These are phyloP conservation scores for Conops quadrifasciatus DNA, from an alignment of 2,888 invertebrate genomes.

Conservation along the genomic window DNA sequence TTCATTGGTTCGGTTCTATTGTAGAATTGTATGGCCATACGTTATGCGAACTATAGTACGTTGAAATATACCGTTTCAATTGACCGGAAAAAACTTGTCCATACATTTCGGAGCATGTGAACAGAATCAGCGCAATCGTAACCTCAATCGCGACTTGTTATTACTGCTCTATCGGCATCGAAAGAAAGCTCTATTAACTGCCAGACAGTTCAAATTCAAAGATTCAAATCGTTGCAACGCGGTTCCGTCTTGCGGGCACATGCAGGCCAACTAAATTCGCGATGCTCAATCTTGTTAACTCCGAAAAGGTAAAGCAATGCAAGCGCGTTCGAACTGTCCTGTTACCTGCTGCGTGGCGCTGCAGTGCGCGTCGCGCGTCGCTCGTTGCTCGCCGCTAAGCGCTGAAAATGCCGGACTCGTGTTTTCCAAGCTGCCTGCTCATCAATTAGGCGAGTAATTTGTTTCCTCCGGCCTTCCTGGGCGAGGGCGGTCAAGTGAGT, in stretches of 20 bases:
- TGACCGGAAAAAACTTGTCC: too few species aligned
- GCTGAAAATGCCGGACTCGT: constrained; percentile 6
- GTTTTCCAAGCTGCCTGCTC: constrained; percentile 19
- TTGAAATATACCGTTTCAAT: too few species aligned
- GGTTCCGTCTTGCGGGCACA: background rate
- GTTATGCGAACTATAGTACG: too few species aligned
- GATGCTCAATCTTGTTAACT: constrained; percentile 12
- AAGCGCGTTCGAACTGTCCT: background rate
- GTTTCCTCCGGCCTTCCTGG: background rate
- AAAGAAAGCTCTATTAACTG: too few species aligned
- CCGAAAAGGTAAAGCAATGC: constrained; percentile 5
- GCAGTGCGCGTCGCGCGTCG: too few species aligned
- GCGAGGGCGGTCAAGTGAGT: background rate
- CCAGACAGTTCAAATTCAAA: background rate
- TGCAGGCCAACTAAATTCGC: background rate
- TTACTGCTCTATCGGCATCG: too few species aligned
- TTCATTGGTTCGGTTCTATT: too few species aligned
- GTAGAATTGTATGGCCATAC: too few species aligned
- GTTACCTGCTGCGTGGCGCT: constrained; percentile 3
- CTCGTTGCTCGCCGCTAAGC: background rate
- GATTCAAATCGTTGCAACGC: background rate
- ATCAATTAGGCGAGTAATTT: constrained; percentile 31
- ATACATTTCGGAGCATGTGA: too few species aligned
- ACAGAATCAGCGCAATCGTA: too few species aligned
- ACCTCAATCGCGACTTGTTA: too few species aligned